Evolutionary conservation across 2,113 vertebrate species (phyloP).

Genomic region (Ctenodactylus gundi): DNA sequence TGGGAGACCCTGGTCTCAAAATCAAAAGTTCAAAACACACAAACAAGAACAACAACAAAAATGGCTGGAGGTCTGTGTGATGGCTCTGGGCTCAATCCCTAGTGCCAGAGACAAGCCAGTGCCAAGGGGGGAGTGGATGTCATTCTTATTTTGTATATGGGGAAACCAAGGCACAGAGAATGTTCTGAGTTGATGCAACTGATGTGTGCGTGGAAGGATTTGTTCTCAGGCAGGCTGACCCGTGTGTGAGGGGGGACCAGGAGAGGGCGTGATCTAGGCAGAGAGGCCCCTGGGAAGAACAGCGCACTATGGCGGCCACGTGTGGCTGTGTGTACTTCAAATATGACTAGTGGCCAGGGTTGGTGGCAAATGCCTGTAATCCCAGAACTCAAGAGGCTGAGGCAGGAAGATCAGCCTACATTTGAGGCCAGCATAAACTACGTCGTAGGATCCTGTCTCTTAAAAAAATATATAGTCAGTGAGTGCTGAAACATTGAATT

Average conservation of each 20-base stretch:
- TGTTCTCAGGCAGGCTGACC: neutral
- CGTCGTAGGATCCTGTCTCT: neutral
- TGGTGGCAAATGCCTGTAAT: neutral
- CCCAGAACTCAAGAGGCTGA: neutral
- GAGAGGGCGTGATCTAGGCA: neutral
- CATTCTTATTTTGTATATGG: neutral
- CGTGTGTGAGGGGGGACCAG: neutral
- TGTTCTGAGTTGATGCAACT: neutral
- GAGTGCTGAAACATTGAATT: neutral
- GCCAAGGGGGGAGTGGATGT: neutral
- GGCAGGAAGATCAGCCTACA: neutral
- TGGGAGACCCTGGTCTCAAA: too few relatives aligned
- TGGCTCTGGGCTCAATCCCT: too few relatives aligned
- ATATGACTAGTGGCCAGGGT: neutral
- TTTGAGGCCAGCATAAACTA: neutral
- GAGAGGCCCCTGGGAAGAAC: neutral
- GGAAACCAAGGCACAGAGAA: neutral
- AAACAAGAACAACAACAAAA: too few relatives aligned
- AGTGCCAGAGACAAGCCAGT: too few relatives aligned
- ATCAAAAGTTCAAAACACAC: too few relatives aligned
- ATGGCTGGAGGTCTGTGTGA: too few relatives aligned
- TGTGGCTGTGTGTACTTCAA: neutral
- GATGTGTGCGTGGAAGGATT: neutral
- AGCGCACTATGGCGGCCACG: neutral
- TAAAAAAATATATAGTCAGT: neutral